Evolutionary conservation across 2,888 invertebrate genomes (phyloP), one percentile per base, ranked within the genome.

Genomic region (Drosophila mayaguana): DNA sequence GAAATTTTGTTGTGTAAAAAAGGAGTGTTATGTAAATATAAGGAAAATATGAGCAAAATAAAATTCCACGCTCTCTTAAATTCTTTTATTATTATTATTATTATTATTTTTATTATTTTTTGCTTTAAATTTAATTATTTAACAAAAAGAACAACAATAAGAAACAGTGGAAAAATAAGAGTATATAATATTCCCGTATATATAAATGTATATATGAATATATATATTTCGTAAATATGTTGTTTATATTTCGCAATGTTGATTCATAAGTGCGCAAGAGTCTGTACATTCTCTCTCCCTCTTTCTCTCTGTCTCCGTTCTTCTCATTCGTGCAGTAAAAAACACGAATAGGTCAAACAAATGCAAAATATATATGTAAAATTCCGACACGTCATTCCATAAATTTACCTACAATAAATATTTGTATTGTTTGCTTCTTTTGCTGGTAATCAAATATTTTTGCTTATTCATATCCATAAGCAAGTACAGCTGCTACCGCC

Each of bases 361-460:
- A 48, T 14, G 46, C 60, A 87, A 82, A 81, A 77, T 72, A 75
- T 75, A 65, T 48, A 46, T 40, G n/a, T 32, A 28, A 22, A 63
- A 42, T 71, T 81, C 63, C 22, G 53, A 54, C 60, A 34, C 69
- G 67, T 68, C 74, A 78, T 78, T 67, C 54, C 56, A 32, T 57
- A 56, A 70, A 70, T 70, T 67, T 69, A 62, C 51, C 67, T 36
- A 63, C 64, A 75, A 65, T 60, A 75, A 65, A 63, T 70, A 53
- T 40, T 62, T 77, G 57, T 77, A 61, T 77, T 61, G 16, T 46
- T 68, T 50, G 16, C 53, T 66, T 50, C 57, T 32, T 20, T 60
- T 36, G 64, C 32, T 51, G 55, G 63, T 63, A 87, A 56, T 65
- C 78, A 82, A 87, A 87, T 70, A 74, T 84, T 81, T 69, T 61